Percentiles rank a stretch among this genome's conserved stretches.
Evolutionary conservation across 2,888 invertebrate species (phyloP).

Genomic region (Tethea ocularis): DNA sequence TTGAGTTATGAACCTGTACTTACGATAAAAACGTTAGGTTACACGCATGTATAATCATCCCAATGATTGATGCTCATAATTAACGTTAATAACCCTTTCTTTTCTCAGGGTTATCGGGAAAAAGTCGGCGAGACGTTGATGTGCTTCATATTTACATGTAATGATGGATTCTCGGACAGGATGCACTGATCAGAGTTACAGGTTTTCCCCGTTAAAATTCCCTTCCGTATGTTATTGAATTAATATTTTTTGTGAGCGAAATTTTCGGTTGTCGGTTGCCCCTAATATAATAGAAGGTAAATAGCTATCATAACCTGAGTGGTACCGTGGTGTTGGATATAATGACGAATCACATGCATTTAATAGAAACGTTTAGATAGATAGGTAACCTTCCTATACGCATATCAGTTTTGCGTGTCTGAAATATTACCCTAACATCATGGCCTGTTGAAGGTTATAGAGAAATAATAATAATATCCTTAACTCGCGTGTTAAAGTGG

Average conservation of each 20-base stretch:
- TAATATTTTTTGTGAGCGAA: background rate
- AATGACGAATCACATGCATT: too few species aligned
- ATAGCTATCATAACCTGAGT: background rate
- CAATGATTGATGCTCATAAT: slow-evolving; percentile 1
- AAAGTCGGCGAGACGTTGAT: background rate
- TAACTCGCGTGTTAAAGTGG: too few species aligned
- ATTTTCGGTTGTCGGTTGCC: background rate
- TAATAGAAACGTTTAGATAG: too few species aligned
- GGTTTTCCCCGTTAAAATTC: background rate
- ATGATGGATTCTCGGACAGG: background rate
- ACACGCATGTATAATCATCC: background rate
- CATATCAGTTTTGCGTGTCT: too few species aligned
- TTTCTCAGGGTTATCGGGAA: slow-evolving; percentile 2
- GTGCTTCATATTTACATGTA: slow-evolving; percentile 3
- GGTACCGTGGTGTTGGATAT: background rate
- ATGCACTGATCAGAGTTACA: background rate
- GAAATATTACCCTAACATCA: too few species aligned
- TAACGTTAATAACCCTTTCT: slow-evolving; percentile 2
- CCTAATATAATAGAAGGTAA: background rate
- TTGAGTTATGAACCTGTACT: slow-evolving; percentile 4
- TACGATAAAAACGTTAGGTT: slow-evolving; percentile 2
- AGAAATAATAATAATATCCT: too few species aligned
- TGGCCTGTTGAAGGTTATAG: too few species aligned
- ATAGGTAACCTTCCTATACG: too few species aligned
- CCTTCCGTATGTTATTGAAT: background rate